Evolutionary conservation across 2,113 vertebrate species (phyloP).

Genomic region (Aldabrachelys gigantea): DNA sequence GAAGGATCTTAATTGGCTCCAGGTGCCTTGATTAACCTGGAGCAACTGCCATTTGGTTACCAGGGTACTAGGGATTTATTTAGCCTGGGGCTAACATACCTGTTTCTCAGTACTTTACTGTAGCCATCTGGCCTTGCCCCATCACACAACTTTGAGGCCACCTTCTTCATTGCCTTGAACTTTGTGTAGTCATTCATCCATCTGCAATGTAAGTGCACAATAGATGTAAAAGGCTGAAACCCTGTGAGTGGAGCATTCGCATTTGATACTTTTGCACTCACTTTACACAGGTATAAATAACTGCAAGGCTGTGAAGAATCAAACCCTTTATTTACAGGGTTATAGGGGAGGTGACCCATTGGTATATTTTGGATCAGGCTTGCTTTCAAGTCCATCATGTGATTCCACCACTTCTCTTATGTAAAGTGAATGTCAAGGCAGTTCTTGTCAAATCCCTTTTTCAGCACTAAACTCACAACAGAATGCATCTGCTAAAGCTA

Average conservation of each 20-base stretch:
- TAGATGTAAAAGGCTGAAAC: background rate
- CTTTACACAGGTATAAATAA: background rate
- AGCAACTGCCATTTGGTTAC: too few species aligned
- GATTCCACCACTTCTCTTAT: conserved; percentile 15
- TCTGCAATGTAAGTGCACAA: background rate
- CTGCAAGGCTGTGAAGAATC: background rate
- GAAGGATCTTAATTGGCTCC: too few species aligned
- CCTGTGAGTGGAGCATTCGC: background rate
- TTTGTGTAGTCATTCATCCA: background rate
- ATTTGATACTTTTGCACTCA: background rate
- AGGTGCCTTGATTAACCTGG: too few species aligned
- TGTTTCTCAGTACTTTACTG: too few species aligned
- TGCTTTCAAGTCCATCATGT: background rate
- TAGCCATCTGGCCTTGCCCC: too few species aligned
- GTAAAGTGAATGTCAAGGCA: conserved; percentile 28
- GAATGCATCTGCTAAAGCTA: conserved; percentile 4
- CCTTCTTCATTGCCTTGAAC: background rate
- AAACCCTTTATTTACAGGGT: background rate
- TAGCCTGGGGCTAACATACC: too few species aligned
- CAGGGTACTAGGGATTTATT: too few species aligned
- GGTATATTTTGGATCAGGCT: conserved; percentile 6
- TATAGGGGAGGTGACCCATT: background rate
- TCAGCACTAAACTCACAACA: conserved; percentile 14
- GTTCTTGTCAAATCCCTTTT: conserved; percentile 36
- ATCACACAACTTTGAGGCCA: background rate